Evolutionary conservation across 2,797 vertebrate species (phyloP).

Genomic region (Ataeniobius toweri): DNA sequence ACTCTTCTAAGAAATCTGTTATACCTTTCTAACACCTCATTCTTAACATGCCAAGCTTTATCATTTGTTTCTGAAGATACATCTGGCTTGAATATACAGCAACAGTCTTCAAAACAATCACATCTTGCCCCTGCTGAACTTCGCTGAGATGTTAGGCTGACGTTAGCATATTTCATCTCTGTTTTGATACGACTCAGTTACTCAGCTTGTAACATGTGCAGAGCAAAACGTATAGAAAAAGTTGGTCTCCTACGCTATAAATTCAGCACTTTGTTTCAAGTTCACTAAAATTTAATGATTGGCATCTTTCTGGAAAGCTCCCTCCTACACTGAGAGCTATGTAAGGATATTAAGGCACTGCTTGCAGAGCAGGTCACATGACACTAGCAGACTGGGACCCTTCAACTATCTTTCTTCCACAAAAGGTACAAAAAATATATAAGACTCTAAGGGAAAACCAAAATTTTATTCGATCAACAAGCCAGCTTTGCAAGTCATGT

Average conservation of each 20-base stretch:
- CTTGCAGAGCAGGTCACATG: background rate
- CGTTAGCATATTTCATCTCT: background rate
- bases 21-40: background rate
- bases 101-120: background rate
- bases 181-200: background rate
- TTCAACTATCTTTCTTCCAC: background rate
- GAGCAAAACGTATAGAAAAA: background rate
- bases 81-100: background rate
- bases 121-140: background rate
- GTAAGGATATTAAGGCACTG: background rate
- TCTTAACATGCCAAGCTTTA: background rate
- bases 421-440: background rate
- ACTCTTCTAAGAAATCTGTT: background rate
- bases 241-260: background rate
- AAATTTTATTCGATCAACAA: background rate
- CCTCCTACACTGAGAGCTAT: background rate
- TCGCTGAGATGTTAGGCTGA: background rate
- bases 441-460: background rate
- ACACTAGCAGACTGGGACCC: background rate
- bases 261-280: background rate
- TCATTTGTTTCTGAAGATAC: background rate
- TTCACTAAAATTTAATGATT: too few relatives aligned
- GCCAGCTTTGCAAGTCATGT: background rate
- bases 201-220: background rate
- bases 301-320: background rate